These are phyloP conservation scores for Erebia palarica DNA, from an alignment of 2,888 invertebrate species.

Conservation along the genomic window DNA sequence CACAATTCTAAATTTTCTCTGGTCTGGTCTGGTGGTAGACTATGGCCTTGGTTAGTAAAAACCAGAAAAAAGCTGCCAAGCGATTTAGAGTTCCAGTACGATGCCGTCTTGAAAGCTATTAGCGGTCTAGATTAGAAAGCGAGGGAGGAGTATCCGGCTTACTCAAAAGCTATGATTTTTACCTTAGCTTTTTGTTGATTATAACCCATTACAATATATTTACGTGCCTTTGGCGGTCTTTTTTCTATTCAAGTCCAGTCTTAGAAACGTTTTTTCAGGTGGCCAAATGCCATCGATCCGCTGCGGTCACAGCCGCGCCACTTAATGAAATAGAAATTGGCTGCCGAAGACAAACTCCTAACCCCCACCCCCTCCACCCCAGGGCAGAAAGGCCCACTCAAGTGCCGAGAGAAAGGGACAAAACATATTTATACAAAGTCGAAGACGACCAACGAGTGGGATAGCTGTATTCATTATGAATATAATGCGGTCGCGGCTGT, in stretches of 20 bases:
- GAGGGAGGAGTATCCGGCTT: too few relatives aligned
- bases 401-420: constrained; percentile 71
- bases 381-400: constrained; percentile 62
- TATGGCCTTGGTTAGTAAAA: too few relatives aligned
- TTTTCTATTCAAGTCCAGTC: background rate
- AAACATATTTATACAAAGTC: constrained; percentile 82
- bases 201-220: too few relatives aligned
- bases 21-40: too few relatives aligned
- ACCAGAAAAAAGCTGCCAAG: too few relatives aligned
- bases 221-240: background rate
- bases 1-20: too few relatives aligned
- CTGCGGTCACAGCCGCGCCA: constrained; percentile 76
- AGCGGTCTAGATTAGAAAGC: too few relatives aligned
- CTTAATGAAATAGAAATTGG: constrained; percentile 82
- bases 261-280: constrained; percentile 54
- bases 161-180: too few relatives aligned
- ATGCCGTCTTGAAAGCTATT: too few relatives aligned
- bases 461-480: constrained; percentile 82
- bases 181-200: too few relatives aligned
- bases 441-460: constrained; percentile 80
- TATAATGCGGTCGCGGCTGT: constrained; percentile 79
- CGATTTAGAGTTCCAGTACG: too few relatives aligned
- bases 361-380: constrained; percentile 71
- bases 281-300: constrained; percentile 69
- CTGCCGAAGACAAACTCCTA: constrained; percentile 79